Evolutionary conservation across 2,797 vertebrate genomes (phyloP), one percentile per base, ranked within the genome.

Genomic region (Chromis chromis): DNA sequence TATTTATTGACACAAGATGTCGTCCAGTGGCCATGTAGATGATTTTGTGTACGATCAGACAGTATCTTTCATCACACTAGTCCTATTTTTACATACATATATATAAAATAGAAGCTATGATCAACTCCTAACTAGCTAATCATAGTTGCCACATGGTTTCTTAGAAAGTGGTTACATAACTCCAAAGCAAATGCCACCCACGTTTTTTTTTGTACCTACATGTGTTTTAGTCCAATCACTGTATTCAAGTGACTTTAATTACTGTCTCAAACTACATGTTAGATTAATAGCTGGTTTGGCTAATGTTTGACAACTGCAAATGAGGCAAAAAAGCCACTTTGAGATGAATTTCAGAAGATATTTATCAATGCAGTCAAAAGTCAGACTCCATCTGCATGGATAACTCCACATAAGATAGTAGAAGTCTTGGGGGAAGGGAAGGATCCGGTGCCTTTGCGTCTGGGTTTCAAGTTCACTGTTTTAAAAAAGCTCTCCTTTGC

Each of bases 401-500:
- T 67, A 66, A 78, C 48, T 54, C 14, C 54, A 54, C 64, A 31
- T 31, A 24, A 80, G 90, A 88, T 84, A 78, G 76, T 27, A 69
- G 46, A 56, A 12, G 78, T 74, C 4, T 44, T 61, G 59, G 72
- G 78, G 81, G 61, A 58, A 74, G 84, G 84, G 80, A 66, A 52
- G 64, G 60, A 80, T 78, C 44, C 42, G 85, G 83, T 89, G 93
- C 82, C 82, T 87, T 84, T 85, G 82, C 81, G 88, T 89, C 89
- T 91, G 83, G 82, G 78, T 79, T 85, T 91, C 85, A 80, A 86
- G 61, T 91, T 90, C 76, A 61, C 60, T 44, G 68, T 78, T 83
- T 67, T 31, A 7, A 25, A 80, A 74, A 83, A 70, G 44, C 63
- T 78, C 76, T 70, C 50, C 54, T 82, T 81, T 73, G 69, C 78